Evolutionary conservation across 2,113 vertebrate species (phyloP).

Genomic region (Dolichallabes microphthalmus): DNA sequence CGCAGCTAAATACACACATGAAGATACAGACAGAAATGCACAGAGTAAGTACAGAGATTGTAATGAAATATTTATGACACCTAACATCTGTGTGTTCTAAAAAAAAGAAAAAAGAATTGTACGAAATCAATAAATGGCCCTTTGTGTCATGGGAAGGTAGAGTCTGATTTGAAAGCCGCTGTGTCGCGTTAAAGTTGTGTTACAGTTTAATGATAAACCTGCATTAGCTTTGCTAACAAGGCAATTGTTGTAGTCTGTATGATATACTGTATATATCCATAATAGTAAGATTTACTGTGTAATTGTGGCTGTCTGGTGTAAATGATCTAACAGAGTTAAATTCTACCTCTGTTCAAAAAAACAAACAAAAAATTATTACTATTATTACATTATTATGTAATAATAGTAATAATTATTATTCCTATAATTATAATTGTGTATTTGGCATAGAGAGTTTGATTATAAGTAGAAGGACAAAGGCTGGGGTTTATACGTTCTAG

Average conservation of each 20-base stretch:
- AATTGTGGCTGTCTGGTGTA: background rate
- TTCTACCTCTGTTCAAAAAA: background rate
- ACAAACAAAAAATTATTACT: background rate
- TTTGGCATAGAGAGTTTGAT: background rate
- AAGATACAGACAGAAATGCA: too few species aligned
- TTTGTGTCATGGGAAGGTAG: background rate
- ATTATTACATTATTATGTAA: too few species aligned
- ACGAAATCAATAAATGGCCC: background rate
- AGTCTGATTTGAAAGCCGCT: background rate
- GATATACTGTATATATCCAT: background rate
- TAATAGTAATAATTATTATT: too few species aligned
- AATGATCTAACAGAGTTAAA: background rate
- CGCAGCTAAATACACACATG: background rate
- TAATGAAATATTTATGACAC: background rate
- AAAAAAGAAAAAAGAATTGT: background rate
- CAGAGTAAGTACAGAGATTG: background rate
- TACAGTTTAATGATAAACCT: background rate
- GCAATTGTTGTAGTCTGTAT: background rate
- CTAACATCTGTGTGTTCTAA: background rate
- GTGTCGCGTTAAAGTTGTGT: background rate
- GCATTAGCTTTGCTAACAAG: background rate
- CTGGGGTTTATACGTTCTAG: background rate
- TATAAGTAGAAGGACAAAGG: background rate
- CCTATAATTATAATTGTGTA: too few species aligned
- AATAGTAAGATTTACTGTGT: background rate